A percentile compares a stretch with the other conserved stretches of the same genome.
Evolutionary conservation across 1,140 invertebrate genomes (phyloP).

Genomic region (Drosophila biarmipes): DNA sequence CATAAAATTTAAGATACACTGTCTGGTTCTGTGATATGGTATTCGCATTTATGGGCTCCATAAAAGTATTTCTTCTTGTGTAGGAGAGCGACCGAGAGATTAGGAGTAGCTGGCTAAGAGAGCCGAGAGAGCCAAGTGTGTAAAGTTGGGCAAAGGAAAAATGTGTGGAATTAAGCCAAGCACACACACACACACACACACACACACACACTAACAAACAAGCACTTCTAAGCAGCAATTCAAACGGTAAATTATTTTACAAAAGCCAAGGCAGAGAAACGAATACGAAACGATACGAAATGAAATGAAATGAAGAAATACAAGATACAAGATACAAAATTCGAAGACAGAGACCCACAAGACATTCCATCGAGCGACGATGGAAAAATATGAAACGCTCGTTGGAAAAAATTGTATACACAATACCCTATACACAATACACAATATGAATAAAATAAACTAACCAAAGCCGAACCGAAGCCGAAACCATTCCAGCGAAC

Average conservation of each 20-base stretch:
- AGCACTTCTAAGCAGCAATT: conserved; percentile 63
- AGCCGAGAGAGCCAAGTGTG: conserved; percentile 25
- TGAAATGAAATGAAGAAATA: conserved; percentile 48
- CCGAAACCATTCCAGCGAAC: conserved; percentile 33
- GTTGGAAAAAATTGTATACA: conserved; percentile 42
- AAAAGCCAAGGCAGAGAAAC: conserved; percentile 59
- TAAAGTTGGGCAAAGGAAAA: conserved; percentile 66
- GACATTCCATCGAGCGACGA: conserved; percentile 44
- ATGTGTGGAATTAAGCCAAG: conserved; percentile 76
- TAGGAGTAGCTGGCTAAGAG: conserved; percentile 3
- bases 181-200: conserved; percentile 67
- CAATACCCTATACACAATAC: conserved; percentile 35
- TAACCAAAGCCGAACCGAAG: conserved; percentile 35
- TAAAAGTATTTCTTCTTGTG: neutral
- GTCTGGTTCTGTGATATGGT: no score
- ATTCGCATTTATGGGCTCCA: no score
- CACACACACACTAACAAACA: conserved; percentile 8
- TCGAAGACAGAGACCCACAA: conserved; percentile 26
- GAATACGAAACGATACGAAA: conserved; percentile 29
- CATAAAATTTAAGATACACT: neutral
- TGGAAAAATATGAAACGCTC: conserved; percentile 52
- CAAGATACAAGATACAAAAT: conserved; percentile 45
- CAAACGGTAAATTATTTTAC: conserved; percentile 82
- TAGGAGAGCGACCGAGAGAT: conserved; percentile 14
- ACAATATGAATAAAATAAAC: conserved; percentile 54